phyloP scores from a whole-genome alignment of 2,113 vertebrate genomes.

The Butorides virescens region DNA sequence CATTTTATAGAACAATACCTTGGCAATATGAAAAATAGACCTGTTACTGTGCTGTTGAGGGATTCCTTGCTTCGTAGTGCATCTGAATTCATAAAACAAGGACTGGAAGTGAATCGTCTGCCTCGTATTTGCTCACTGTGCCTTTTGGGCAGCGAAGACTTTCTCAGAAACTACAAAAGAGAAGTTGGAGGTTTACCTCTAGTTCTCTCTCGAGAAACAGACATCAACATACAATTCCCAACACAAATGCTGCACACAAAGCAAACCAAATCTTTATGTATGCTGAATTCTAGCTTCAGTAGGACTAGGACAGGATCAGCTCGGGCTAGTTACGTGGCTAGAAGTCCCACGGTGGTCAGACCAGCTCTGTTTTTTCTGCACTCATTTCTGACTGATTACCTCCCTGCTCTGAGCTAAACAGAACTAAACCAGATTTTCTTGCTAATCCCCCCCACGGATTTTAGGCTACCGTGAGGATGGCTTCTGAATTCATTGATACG shows the following conservation, averaged over 20 bases:
- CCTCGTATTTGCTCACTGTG: background rate
- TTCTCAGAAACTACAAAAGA: background rate
- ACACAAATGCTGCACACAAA: background rate
- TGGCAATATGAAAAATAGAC: background rate
- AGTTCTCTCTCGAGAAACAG: background rate
- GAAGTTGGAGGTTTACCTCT: background rate
- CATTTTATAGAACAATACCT: background rate
- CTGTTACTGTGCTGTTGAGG: background rate
- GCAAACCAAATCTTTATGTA: background rate
- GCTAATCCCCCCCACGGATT: background rate
- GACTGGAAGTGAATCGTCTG: background rate
- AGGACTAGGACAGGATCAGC: background rate
- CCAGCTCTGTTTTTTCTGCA: background rate
- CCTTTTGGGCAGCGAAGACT: background rate
- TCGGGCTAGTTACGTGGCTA: fast-evolving
- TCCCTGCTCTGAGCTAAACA: background rate
- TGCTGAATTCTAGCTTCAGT: background rate
- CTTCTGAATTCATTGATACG: background rate
- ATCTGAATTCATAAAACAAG: background rate
- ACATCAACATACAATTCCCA: background rate
- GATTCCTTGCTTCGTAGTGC: background rate
- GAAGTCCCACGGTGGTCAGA: background rate
- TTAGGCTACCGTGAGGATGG: background rate
- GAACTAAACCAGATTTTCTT: background rate
- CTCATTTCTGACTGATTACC: background rate